These are phyloP conservation scores for Drosophila asahinai DNA, from an alignment of 1,140 invertebrate genomes.

Conservation along the genomic window DNA sequence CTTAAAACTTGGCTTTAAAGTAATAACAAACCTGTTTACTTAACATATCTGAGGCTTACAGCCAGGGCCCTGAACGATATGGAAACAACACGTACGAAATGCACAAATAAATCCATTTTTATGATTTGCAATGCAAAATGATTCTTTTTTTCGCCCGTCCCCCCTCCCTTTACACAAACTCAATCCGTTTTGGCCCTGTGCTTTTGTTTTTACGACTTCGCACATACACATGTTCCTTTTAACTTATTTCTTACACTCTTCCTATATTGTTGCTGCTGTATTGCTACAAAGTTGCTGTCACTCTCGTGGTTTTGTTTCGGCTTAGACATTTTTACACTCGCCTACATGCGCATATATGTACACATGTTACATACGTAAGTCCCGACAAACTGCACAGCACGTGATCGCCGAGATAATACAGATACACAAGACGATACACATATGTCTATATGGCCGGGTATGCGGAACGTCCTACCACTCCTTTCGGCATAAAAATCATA, in stretches of 20 bases:
- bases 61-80: slow-evolving; percentile 2
- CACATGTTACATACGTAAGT: slow-evolving; percentile 20
- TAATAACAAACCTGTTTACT: not conserved
- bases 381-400: slow-evolving; percentile 71
- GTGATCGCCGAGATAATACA: slow-evolving; percentile 69
- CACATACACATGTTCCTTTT: slow-evolving; percentile 30
- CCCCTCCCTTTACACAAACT: not conserved
- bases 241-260: slow-evolving; percentile 37
- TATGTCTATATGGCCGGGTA: slow-evolving; percentile 22
- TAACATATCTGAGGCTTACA: not conserved
- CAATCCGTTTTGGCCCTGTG: slow-evolving; percentile 26
- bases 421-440: slow-evolving; percentile 29
- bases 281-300: slow-evolving; percentile 48
- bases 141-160: slow-evolving; percentile 21
- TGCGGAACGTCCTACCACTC: slow-evolving; percentile 22
- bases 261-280: slow-evolving; percentile 35
- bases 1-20: not conserved
- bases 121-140: slow-evolving; percentile 59
- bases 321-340: slow-evolving; percentile 75
- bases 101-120: slow-evolving; percentile 63
- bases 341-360: slow-evolving; percentile 9
- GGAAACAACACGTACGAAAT: slow-evolving; percentile 42
- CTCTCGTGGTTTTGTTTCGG: slow-evolving; percentile 58
- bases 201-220: slow-evolving; percentile 26
- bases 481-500: slow-evolving; percentile 59